A percentile compares a stretch with the other conserved stretches of the same genome.
Conservation (phyloP, 2,113 vertebrate species). For the Callionymus lyra region DNA sequence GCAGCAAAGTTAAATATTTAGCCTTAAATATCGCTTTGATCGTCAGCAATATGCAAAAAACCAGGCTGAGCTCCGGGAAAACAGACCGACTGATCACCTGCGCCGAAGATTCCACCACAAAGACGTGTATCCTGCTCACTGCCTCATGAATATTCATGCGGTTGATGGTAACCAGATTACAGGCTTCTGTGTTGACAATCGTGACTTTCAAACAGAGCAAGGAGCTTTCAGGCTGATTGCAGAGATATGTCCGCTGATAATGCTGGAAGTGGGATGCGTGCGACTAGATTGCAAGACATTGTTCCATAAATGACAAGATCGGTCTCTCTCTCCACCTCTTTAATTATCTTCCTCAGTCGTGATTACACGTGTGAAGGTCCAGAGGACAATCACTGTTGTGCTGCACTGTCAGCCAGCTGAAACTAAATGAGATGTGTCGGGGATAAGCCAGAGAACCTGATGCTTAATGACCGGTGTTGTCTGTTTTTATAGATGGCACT, state of each 20-base stretch:
- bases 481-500: slow-evolving; percentile 22
- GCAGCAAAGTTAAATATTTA: too few relatives aligned
- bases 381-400: slow-evolving; percentile 49
- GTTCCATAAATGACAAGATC: slow-evolving; percentile 59
- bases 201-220: slow-evolving; percentile 17
- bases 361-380: slow-evolving; percentile 62
- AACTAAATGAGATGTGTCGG: slow-evolving; percentile 38
- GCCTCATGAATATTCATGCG: slow-evolving; percentile 19
- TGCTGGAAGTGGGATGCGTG: slow-evolving; percentile 43
- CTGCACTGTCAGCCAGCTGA: slow-evolving; percentile 29
- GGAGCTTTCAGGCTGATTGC: slow-evolving; percentile 47
- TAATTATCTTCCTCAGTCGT: slow-evolving; percentile 60
- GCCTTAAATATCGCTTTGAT: too few relatives aligned
- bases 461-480: slow-evolving; percentile 29
- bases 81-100: too few relatives aligned
- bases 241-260: slow-evolving; percentile 50
- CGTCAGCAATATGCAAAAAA: too few relatives aligned
- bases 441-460: slow-evolving; percentile 19
- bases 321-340: slow-evolving; percentile 49
- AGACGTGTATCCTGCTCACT: slow-evolving; percentile 8
- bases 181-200: slow-evolving; percentile 51
- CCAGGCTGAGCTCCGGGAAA: too few relatives aligned
- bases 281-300: slow-evolving; percentile 55
- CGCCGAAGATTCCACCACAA: slow-evolving; percentile 1
- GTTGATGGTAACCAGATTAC: slow-evolving; percentile 40